Evolutionary conservation across 1,140 invertebrate genomes (phyloP), one percentile per base, ranked within the genome.

Genomic region (Bombus haemorrhoidalis): DNA sequence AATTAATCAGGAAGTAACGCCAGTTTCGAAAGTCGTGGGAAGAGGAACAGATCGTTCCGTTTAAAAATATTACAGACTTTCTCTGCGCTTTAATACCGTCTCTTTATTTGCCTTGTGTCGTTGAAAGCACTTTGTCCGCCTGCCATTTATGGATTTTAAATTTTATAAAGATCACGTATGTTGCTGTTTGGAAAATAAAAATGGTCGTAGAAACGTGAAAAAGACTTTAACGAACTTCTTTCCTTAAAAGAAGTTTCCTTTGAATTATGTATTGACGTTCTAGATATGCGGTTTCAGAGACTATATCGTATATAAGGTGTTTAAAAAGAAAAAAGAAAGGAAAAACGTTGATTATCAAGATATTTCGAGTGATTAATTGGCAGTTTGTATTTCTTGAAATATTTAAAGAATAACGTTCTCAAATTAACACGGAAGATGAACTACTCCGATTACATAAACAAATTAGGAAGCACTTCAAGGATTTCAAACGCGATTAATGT

Each of bases 41-140:
- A 87, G 75, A 57, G 37, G 81, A 76, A 77, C 81, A 68, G 62
- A 83, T 77, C 57, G 79, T 81, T 34, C 47, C 34, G 41, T 78
- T 83, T 83, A 39, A 78, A 86, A 74, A 79, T 87, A 78, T 72
- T 80, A 47, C 75, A 59, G 32, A 76, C 84, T 87, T 87, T 87
- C 72, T 86, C 77, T 86, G 41, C 39, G 59, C 57, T 79, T 85
- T 72, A 68, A 77, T 32, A 3, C 34, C 22, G 47, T 15, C 76
- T 71, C 47, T 62, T 78, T 76, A 43, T 43, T 37, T 84, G 8
- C 47, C 32, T 6, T 28, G 12, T 37, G 47, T 71, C 82, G 32
- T 77, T 15, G 9, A 22, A 53, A 57, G 32, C 37, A 69, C n/a
- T 28, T 66, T 22, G 22, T 22, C 13, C 3, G 10, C 15, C 9